These are phyloP conservation scores for Prochilodus magdalenae DNA, from an alignment of 2,113 vertebrate genomes.

Conservation along the genomic window DNA sequence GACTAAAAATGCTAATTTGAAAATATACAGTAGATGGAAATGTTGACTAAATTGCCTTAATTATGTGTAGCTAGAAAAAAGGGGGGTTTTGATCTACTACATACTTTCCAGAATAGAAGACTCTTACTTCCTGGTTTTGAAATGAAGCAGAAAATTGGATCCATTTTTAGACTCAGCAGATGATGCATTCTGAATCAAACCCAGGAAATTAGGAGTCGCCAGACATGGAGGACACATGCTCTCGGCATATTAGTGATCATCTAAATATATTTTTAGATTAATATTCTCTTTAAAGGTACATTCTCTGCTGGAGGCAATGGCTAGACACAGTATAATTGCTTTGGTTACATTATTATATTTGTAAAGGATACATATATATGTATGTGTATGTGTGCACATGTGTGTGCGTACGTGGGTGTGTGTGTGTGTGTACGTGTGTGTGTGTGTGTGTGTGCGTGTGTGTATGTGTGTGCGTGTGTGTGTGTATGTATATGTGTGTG, in stretches of 20 bases:
- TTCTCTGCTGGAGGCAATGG: neutral
- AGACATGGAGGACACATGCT: neutral
- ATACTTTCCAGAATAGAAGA: neutral
- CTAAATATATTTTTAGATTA: neutral
- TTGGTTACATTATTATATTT: neutral
- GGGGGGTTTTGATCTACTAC: neutral
- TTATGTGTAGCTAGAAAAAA: neutral
- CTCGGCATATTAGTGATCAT: neutral
- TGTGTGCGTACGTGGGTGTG: too few relatives aligned
- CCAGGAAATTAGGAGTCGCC: slow-evolving; percentile 6
- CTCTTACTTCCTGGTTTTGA: neutral
- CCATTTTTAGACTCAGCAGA: slow-evolving; percentile 21
- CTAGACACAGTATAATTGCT: neutral
- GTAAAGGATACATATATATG: neutral
- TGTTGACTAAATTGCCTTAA: neutral
- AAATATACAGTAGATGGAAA: neutral
- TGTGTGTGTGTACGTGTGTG: too few relatives aligned
- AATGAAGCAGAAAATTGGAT: neutral
- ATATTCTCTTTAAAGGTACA: neutral
- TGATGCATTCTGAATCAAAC: slow-evolving; percentile 4
- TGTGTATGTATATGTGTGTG: too few relatives aligned
- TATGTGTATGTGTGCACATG: too few relatives aligned
- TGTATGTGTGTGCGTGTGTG: too few relatives aligned
- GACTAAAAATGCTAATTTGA: neutral
- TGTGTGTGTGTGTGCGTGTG: too few relatives aligned